Evolutionary conservation across 2,888 invertebrate species (phyloP).

Genomic region (Caenorhabditis imperialis): DNA sequence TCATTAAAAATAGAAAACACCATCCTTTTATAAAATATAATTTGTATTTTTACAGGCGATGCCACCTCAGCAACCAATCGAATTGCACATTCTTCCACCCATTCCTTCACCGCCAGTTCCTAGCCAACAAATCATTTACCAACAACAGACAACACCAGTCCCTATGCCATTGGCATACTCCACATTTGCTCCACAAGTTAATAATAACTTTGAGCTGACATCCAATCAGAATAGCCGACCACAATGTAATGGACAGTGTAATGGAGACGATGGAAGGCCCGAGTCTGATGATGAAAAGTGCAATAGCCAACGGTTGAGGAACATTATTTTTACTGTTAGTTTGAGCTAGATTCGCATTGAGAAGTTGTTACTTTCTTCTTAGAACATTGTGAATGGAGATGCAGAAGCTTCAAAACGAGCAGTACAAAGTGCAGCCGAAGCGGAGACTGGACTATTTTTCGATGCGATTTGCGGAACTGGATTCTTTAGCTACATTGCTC

Average conservation of each 20-base stretch:
- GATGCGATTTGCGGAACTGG: conserved; percentile 78
- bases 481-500: conserved; percentile 77
- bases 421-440: conserved; percentile 72
- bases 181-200: conserved; percentile 38
- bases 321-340: conserved; percentile 70
- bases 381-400: conserved; percentile 67
- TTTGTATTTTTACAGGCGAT: conserved; percentile 24
- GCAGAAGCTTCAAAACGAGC: conserved; percentile 74
- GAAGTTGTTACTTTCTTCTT: conserved; percentile 9
- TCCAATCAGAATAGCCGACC: conserved; percentile 4
- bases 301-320: conserved; percentile 69
- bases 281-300: conserved; percentile 71
- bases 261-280: not conserved
- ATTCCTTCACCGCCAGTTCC: conserved; percentile 19
- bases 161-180: conserved; percentile 10
- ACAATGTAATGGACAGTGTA: conserved; percentile 32
- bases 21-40: too few relatives aligned
- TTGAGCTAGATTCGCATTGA: conserved; percentile 1
- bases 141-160: conserved; percentile 12
- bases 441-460: conserved; percentile 68
- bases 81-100: conserved; percentile 38
- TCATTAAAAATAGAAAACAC: too few relatives aligned
- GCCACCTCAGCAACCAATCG: conserved; percentile 26
- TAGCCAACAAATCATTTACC: conserved; percentile 33
- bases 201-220: too few relatives aligned